These are phyloP conservation scores for Hipparchia sbordonii DNA, from an alignment of 2,888 invertebrate genomes.

Conservation along the genomic window DNA sequence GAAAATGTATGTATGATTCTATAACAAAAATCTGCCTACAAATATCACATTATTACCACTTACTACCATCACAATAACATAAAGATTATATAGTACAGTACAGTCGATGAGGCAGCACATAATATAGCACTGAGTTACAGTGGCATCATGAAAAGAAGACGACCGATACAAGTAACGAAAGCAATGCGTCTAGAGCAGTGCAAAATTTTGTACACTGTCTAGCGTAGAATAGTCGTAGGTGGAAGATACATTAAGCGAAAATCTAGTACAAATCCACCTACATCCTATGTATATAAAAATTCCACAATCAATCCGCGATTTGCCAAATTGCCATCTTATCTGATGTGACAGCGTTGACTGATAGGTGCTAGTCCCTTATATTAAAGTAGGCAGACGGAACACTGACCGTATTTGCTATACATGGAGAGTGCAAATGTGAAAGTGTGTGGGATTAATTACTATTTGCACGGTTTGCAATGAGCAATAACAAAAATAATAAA, in stretches of 20 bases:
- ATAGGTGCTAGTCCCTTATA: conserved; percentile 35
- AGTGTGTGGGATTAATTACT: conserved; percentile 76
- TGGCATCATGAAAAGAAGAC: too few species aligned
- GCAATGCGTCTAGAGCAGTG: too few species aligned
- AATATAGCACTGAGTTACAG: too few species aligned
- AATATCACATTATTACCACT: too few species aligned
- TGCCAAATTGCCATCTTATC: conserved; percentile 18
- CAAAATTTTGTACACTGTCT: not conserved
- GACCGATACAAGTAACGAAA: too few species aligned
- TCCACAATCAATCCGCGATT: conserved; percentile 10
- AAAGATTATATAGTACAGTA: too few species aligned
- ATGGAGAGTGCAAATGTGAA: conserved; percentile 55
- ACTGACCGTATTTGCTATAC: conserved; percentile 57
- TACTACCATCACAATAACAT: too few species aligned
- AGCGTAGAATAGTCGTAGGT: not conserved
- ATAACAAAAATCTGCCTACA: too few species aligned
- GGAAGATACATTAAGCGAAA: conserved; percentile 14
- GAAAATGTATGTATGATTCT: too few species aligned
- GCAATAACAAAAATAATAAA: conserved; percentile 67
- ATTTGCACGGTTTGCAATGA: conserved; percentile 58
- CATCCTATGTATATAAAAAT: conserved; percentile 1
- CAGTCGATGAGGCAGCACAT: too few species aligned
- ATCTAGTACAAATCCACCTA: conserved; percentile 12
- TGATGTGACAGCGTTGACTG: conserved; percentile 14
- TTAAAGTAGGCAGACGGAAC: conserved; percentile 64